A percentile compares a stretch with the other conserved stretches of the same genome.
These are phyloP conservation scores for Lasioglossum albipes DNA, from an alignment of 1,140 invertebrate genomes.

Conservation along the genomic window DNA sequence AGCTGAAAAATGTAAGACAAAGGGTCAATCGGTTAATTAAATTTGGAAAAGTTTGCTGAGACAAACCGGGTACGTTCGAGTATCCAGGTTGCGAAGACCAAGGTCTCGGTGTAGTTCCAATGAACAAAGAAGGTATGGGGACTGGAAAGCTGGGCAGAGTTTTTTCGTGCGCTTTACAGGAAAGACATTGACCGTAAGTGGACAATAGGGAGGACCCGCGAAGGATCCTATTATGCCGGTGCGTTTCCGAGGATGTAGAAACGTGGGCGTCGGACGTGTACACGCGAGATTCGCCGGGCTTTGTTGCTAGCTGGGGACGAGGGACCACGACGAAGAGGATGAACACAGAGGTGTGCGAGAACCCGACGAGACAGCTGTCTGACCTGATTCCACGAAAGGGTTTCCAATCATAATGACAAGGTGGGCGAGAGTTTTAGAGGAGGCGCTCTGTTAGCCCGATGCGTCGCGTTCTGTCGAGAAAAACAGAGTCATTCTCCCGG, in stretches of 20 bases:
- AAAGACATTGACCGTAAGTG: conserved; percentile 58
- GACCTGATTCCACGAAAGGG: conserved; percentile 58
- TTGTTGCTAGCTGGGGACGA: conserved; percentile 34
- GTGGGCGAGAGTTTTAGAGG: conserved; percentile 49
- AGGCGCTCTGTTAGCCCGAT: conserved; percentile 19
- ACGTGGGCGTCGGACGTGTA: conserved; percentile 41
- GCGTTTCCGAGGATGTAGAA: conserved; percentile 44
- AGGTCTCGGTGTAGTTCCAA: conserved; percentile 2
- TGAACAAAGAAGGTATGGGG: neutral
- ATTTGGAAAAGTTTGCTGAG: too few species aligned
- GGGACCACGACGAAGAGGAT: conserved; percentile 20
- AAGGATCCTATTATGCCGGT: conserved; percentile 47
- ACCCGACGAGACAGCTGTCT: conserved; percentile 54
- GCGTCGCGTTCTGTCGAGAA: neutral
- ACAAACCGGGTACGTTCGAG: too few species aligned
- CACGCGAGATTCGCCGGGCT: conserved; percentile 28
- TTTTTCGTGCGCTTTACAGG: neutral
- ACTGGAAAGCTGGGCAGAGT: neutral
- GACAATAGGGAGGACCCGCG: conserved; percentile 53
- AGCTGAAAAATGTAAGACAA: too few species aligned
- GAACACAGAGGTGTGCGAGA: conserved; percentile 10
- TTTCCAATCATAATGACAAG: conserved; percentile 51
- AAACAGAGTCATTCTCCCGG: neutral
- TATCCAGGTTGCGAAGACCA: too few species aligned
- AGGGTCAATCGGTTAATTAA: too few species aligned